Base-by-base conservation (phyloP, 2,113 vertebrate species). In the Sarotherodon lohbergeri region DNA sequence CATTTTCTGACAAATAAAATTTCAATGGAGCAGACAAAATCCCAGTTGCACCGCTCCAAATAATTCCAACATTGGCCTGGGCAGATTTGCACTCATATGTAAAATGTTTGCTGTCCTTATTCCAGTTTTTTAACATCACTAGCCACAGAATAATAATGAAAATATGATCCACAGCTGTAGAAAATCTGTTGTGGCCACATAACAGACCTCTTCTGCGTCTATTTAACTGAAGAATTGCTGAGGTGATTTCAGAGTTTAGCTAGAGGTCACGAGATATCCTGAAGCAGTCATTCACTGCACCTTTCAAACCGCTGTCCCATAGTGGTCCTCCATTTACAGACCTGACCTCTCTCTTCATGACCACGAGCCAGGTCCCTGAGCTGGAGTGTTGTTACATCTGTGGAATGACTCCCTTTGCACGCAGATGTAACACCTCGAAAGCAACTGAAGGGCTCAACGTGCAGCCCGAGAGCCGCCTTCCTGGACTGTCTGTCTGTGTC, bases 241-340 rank as follows among this genome's bases (percentile, higher is more conserved):
- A 61, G 66, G 52, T 57, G 22, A 85, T 78, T 86, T 83, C 56
- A 80, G 52, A 59, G 86, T 73, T 84, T 78, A 81, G 12, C 59
- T 19, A 43, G 32, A 88, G 76, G 84, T 83, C 86, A 84, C 3
- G 5, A 29, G 82, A 89, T 80, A 82, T 68, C 54, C 55, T 85
- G 10, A 83, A 76, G 63, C 41, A 78, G 79, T 88, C 34, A 55
- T 17, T 81, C 34, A 36, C 6, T 71, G 39, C 48, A 76, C 17
- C 48, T 48, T 92, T 81, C 84, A 89, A 86, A 89, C 61, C 16
- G 4, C 84, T 76, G 83, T 84, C 85, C 78, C 86, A 61, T 17
- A 81, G 86, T 86, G 71, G 80, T 87, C 79, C 80, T 85, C 84
- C 71, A 6, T 66, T 93, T 83, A 88, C 73, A 80, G 61, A 78